Percentiles rank a stretch among this genome's conserved stretches.
Conservation (phyloP, 2,888 invertebrate genomes). For the Yponomeuta cagnagella region DNA sequence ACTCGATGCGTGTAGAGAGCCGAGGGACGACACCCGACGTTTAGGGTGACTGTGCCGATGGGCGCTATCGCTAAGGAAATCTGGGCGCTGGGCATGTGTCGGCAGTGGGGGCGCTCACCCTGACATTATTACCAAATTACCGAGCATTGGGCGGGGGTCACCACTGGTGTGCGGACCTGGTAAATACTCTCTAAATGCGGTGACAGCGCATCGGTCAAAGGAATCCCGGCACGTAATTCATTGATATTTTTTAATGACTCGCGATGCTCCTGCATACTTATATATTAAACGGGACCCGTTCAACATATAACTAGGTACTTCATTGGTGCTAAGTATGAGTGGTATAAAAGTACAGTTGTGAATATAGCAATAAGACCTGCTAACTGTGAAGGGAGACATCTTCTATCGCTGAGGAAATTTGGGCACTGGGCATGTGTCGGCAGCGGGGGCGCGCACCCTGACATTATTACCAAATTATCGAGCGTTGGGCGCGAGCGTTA, state of each 20-base stretch:
- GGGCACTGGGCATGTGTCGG: background rate
- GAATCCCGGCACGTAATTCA: too few species aligned
- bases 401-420: background rate
- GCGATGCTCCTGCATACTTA: too few species aligned
- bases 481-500: background rate
- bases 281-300: too few species aligned
- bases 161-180: background rate
- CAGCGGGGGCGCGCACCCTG: background rate
- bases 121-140: conserved; percentile 3
- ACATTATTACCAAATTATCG: conserved; percentile 1
- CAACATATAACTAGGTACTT: too few species aligned
- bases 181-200: background rate
- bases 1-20: background rate
- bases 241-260: too few species aligned
- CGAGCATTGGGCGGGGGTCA: background rate
- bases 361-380: too few species aligned
- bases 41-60: background rate
- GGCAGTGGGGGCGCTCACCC: background rate
- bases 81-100: background rate
- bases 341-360: too few species aligned
- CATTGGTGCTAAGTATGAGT: too few species aligned
- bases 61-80: background rate
- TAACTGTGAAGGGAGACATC: too few species aligned
- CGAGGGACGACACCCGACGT: background rate
- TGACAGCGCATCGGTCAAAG: background rate